These are phyloP conservation scores for Heliothis virescens DNA, from an alignment of 1,140 invertebrate genomes.

Conservation along the genomic window DNA sequence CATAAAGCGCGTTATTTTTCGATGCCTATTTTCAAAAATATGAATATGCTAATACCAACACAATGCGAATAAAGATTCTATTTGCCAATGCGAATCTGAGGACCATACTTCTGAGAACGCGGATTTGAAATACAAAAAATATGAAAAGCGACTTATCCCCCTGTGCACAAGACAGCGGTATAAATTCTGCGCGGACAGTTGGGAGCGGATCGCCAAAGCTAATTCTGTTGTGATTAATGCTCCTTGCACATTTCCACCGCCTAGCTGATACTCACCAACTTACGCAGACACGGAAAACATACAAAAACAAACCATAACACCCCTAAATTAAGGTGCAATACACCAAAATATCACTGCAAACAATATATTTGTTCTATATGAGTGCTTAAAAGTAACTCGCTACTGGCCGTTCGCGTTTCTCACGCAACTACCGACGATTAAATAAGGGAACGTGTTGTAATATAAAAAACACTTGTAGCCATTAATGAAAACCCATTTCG, in stretches of 20 bases:
- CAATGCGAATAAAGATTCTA: background rate
- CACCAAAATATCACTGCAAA: slow-evolving; percentile 28
- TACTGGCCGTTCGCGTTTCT: slow-evolving; percentile 82
- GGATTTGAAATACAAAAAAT: slow-evolving; percentile 58
- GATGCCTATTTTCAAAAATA: background rate
- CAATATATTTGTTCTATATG: slow-evolving; percentile 54
- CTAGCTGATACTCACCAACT: slow-evolving; percentile 70
- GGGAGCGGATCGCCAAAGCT: slow-evolving; percentile 85
- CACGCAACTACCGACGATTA: slow-evolving; percentile 81
- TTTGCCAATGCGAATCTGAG: background rate
- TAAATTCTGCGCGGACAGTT: slow-evolving; percentile 82
- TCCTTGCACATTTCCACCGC: slow-evolving; percentile 80
- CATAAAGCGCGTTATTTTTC: too few species aligned
- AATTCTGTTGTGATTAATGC: slow-evolving; percentile 86
- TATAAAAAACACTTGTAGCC: slow-evolving; percentile 67
- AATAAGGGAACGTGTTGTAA: slow-evolving; percentile 76
- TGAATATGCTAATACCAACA: background rate
- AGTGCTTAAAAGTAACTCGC: slow-evolving; percentile 76
- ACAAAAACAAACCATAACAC: slow-evolving; percentile 60
- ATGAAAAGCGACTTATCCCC: slow-evolving; percentile 66
- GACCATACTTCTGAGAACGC: slow-evolving; percentile 28
- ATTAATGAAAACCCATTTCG: slow-evolving; percentile 51
- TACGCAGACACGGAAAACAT: slow-evolving; percentile 47
- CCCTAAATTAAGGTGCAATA: slow-evolving; percentile 41
- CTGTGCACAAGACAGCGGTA: slow-evolving; percentile 62